These are phyloP conservation scores for Trichopoda pennipes DNA, from an alignment of 2,888 invertebrate species.

Conservation along the genomic window DNA sequence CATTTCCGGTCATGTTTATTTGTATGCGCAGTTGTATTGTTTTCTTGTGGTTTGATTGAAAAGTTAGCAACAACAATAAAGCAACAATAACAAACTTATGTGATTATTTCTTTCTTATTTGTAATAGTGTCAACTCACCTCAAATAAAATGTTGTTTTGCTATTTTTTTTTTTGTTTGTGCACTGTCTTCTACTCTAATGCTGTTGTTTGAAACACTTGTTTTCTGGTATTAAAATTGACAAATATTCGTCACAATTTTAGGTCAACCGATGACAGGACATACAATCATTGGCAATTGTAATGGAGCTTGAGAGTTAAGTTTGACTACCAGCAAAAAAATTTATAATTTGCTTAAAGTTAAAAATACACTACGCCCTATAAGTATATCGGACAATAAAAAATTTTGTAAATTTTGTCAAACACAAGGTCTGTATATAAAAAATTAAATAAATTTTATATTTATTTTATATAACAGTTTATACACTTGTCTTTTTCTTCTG, in stretches of 20 bases:
- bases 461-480: too few relatives aligned
- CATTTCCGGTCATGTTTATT: conserved; percentile 60
- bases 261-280: conserved; percentile 39
- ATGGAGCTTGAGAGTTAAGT: background rate
- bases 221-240: conserved; percentile 49
- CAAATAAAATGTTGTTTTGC: conserved; percentile 1
- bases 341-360: too few relatives aligned
- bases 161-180: background rate
- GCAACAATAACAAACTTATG: conserved; percentile 7
- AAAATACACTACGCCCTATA: too few relatives aligned
- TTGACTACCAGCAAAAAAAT: background rate
- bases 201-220: conserved; percentile 21
- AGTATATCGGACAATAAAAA: too few relatives aligned
- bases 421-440: too few relatives aligned
- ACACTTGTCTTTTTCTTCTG: too few relatives aligned
- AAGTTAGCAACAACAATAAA: conserved; percentile 4
- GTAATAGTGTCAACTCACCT: background rate
- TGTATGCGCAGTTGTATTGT: conserved; percentile 42
- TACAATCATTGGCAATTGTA: conserved; percentile 29
- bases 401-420: too few relatives aligned
- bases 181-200: background rate
- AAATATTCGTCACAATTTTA: conserved; percentile 51
- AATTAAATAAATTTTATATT: too few relatives aligned
- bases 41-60: conserved; percentile 47
- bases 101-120: conserved; percentile 23